A percentile compares a stretch with the other conserved stretches of the same genome.
phyloP scores from a whole-genome alignment of 2,888 invertebrate genomes.

The Leptopterna dolabrata region DNA sequence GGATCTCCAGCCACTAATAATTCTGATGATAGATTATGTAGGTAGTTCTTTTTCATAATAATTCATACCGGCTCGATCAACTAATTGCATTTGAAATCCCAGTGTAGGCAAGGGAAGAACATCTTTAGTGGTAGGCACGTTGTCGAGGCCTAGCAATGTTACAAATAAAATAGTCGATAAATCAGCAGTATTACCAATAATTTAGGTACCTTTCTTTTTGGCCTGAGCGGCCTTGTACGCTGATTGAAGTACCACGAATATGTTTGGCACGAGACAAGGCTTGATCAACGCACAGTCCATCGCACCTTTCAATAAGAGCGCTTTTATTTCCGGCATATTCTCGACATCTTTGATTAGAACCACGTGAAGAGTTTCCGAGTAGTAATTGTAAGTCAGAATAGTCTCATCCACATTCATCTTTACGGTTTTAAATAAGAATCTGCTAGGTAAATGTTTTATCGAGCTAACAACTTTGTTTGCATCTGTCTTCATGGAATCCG shows the following conservation, averaged over 20 bases:
- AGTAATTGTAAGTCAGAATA: slow-evolving; percentile 30
- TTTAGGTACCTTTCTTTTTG: slow-evolving; percentile 67
- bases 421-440: neutral
- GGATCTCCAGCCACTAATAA: too few relatives aligned
- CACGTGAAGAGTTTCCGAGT: slow-evolving; percentile 47
- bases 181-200: too few relatives aligned
- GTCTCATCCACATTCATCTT: neutral
- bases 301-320: slow-evolving; percentile 71
- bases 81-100: too few relatives aligned
- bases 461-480: neutral
- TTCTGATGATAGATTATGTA: too few relatives aligned
- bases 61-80: too few relatives aligned
- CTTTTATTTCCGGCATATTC: slow-evolving; percentile 71
- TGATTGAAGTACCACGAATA: slow-evolving; percentile 74
- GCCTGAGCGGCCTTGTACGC: slow-evolving; percentile 75
- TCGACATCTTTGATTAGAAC: slow-evolving; percentile 69
- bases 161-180: too few relatives aligned
- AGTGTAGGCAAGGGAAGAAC: too few relatives aligned
- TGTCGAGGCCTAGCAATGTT: too few relatives aligned
- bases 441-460: too few relatives aligned
- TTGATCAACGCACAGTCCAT: slow-evolving; percentile 75
- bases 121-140: too few relatives aligned
- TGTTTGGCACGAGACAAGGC: slow-evolving; percentile 72
- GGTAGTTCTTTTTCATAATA: too few relatives aligned
- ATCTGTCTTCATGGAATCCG: neutral